Evolutionary conservation across 92 coral and sea anemone species (phyloP).

Genomic region (Isaurus tuberculatus): DNA sequence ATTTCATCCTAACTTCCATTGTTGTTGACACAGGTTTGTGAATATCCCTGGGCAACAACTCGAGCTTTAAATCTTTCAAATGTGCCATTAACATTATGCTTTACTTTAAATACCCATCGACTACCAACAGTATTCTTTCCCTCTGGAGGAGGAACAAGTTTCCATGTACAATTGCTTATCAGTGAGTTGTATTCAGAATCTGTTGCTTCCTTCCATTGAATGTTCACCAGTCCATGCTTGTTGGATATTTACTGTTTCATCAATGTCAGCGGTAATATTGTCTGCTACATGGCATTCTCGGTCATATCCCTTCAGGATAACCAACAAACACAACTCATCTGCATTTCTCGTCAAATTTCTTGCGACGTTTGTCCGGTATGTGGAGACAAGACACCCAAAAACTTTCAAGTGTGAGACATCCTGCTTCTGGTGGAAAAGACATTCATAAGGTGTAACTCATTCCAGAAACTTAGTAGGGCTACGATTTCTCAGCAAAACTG

Average conservation of each 20-base stretch:
- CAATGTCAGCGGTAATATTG: constrained; percentile 46
- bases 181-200: constrained; percentile 16
- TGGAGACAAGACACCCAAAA: background rate
- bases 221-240: constrained; percentile 35
- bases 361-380: constrained; percentile 9
- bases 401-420: background rate
- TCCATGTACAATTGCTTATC: constrained; percentile 24
- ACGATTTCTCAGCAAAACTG: constrained; percentile 18
- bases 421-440: background rate
- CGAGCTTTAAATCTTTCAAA: background rate
- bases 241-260: constrained; percentile 38
- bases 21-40: constrained; percentile 54
- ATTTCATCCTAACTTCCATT: constrained; percentile 40
- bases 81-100: constrained; percentile 48
- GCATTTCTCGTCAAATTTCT: constrained; percentile 20
- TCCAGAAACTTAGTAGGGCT: constrained; percentile 16
- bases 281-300: constrained; percentile 10
- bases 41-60: constrained; percentile 45
- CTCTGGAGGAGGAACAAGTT: constrained; percentile 57
- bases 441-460: constrained; percentile 2
- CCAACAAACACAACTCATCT: constrained; percentile 4
- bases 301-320: constrained; percentile 25
- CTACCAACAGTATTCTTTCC: constrained; percentile 52
- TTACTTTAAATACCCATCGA: constrained; percentile 58
- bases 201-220: constrained; percentile 39